Conservation (phyloP, 2,113 vertebrate genomes). For the Oreochromis spilurus region DNA sequence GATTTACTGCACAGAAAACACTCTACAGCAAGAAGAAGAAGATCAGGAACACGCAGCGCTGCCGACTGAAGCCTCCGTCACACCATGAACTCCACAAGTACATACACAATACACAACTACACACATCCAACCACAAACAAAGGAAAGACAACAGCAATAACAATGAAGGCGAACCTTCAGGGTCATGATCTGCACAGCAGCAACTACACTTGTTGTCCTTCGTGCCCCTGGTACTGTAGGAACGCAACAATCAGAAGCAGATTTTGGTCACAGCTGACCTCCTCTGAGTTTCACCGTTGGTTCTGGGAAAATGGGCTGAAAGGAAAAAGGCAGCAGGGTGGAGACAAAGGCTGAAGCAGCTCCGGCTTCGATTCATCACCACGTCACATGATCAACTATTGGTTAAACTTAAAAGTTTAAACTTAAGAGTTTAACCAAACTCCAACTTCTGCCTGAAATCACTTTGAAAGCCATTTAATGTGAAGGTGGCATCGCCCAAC, state of each 20-base stretch:
- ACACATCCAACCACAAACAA: background rate
- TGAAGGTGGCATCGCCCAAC: background rate
- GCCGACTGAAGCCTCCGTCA: background rate
- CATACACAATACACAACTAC: background rate
- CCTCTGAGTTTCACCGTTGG: background rate
- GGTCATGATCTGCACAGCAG: background rate
- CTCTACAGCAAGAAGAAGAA: background rate
- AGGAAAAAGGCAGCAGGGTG: background rate
- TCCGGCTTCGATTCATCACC: background rate
- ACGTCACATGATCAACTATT: background rate
- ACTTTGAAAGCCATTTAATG: background rate
- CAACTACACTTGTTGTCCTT: background rate
- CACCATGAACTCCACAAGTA: background rate
- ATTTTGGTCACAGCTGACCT: background rate
- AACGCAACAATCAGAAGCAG: rapidly evolving
- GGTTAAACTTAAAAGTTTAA: no score
- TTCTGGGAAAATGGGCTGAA: background rate
- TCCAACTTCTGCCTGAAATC: background rate
- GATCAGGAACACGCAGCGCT: background rate
- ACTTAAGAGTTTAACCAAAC: background rate
- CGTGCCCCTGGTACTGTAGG: rapidly evolving
- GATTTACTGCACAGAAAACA: background rate
- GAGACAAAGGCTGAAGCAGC: background rate
- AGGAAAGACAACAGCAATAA: background rate
- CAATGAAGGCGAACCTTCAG: background rate